These are phyloP conservation scores for Panthera leo DNA, from an alignment of 2,113 vertebrate species.

Conservation along the genomic window DNA sequence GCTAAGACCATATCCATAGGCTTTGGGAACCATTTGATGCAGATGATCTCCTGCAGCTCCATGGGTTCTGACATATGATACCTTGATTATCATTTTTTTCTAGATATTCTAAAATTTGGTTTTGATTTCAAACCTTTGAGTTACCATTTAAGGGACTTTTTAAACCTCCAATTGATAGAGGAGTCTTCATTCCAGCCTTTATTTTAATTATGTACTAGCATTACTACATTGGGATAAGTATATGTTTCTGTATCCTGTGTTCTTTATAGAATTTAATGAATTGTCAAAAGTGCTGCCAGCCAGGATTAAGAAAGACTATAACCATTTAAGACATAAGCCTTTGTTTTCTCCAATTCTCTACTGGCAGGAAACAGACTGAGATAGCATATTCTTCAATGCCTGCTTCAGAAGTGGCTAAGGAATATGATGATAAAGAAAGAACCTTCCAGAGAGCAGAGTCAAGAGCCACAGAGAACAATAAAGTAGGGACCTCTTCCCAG, in stretches of 20 bases:
- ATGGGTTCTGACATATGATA: background rate
- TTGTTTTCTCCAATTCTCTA: background rate
- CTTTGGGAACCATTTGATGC: background rate
- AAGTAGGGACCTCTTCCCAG: background rate
- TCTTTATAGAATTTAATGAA: conserved; percentile 6
- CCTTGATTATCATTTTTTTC: background rate
- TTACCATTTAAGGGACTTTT: background rate
- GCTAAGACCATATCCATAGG: background rate
- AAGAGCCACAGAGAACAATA: background rate
- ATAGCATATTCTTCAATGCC: background rate
- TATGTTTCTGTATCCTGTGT: background rate
- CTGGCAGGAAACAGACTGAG: background rate
- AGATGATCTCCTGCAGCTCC: background rate
- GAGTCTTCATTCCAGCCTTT: background rate
- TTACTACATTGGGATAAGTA: background rate
- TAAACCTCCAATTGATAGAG: background rate
- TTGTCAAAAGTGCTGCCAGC: background rate
- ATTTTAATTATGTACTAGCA: background rate
- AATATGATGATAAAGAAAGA: background rate
- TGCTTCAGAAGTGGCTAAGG: background rate
- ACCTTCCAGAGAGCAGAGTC: background rate
- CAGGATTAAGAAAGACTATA: background rate
- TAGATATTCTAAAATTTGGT: background rate
- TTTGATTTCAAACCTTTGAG: background rate
- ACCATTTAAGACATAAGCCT: background rate